Evolutionary conservation across 2,797 vertebrate genomes (phyloP).

Genomic region (Molossus alvarezi): DNA sequence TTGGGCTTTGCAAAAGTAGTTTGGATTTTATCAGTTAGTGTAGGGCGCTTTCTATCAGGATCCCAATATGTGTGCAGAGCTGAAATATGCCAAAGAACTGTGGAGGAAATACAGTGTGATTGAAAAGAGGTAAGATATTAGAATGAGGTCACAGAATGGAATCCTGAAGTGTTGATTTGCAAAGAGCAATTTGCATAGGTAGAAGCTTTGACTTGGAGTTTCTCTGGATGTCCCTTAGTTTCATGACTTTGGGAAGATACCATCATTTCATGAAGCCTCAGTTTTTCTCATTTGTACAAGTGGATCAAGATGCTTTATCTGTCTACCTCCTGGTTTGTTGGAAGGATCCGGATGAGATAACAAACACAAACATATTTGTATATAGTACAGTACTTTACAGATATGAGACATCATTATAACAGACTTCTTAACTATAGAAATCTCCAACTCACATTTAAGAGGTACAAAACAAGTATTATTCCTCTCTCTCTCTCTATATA

Average conservation of each 20-base stretch:
- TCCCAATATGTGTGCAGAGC: conserved; percentile 61
- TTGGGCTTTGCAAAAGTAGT: conserved; percentile 86
- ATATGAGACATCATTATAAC: neutral
- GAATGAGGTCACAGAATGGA: neutral
- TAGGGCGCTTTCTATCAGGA: conserved; percentile 79
- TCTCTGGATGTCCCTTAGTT: neutral
- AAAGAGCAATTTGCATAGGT: neutral
- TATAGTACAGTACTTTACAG: neutral
- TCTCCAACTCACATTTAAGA: neutral
- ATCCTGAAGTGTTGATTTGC: conserved; percentile 5
- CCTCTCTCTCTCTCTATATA: neutral
- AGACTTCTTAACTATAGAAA: conserved; percentile 7
- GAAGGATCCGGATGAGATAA: conserved; percentile 24
- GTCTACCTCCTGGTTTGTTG: neutral
- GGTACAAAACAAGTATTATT: neutral
- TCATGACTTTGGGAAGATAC: neutral
- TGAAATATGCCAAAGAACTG: conserved; percentile 43
- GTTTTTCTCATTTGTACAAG: neutral
- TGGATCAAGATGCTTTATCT: neutral
- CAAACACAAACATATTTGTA: conserved; percentile 40
- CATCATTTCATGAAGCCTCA: neutral
- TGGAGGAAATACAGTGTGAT: neutral
- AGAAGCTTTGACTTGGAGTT: neutral
- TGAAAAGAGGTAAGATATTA: neutral
- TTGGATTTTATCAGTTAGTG: conserved; percentile 86